Percentiles rank a stretch among this genome's conserved stretches.
These are phyloP conservation scores for Xestia sexstrigata DNA, from an alignment of 2,888 invertebrate species.

Conservation along the genomic window DNA sequence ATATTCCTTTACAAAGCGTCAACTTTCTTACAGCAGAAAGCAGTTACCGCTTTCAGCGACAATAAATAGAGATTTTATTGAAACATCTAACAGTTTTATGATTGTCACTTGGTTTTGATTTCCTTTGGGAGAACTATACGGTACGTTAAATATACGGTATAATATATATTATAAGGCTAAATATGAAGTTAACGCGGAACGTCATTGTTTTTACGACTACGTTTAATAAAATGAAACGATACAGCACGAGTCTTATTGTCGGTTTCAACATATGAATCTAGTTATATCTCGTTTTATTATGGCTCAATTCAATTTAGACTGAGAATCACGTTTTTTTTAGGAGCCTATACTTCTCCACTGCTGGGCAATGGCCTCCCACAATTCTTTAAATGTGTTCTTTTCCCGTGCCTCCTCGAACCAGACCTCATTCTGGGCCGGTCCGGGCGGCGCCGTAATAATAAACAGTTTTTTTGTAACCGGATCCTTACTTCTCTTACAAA, in stretches of 20 bases:
- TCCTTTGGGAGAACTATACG: constrained; percentile 43
- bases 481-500: not conserved
- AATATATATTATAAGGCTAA: constrained; percentile 32
- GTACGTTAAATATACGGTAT: constrained; percentile 32
- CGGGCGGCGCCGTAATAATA: too few relatives aligned
- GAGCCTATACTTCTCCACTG: too few relatives aligned
- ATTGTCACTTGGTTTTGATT: constrained; percentile 49
- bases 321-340: too few relatives aligned
- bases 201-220: constrained; percentile 44
- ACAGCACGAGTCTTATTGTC: not conserved
- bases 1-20: not conserved
- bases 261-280: not conserved
- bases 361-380: too few relatives aligned
- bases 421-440: too few relatives aligned
- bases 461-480: too few relatives aligned
- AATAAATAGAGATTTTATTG: constrained; percentile 59
- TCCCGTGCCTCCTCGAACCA: too few relatives aligned
- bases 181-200: constrained; percentile 12
- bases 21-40: constrained; percentile 20
- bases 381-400: too few relatives aligned
- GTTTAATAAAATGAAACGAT: constrained; percentile 39
- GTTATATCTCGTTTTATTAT: not conserved
- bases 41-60: constrained; percentile 21
- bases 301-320: too few relatives aligned
- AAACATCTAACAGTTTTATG: constrained; percentile 57